Conservation (phyloP, 2,888 invertebrate genomes). For the Tanytarsus gracilentus region DNA sequence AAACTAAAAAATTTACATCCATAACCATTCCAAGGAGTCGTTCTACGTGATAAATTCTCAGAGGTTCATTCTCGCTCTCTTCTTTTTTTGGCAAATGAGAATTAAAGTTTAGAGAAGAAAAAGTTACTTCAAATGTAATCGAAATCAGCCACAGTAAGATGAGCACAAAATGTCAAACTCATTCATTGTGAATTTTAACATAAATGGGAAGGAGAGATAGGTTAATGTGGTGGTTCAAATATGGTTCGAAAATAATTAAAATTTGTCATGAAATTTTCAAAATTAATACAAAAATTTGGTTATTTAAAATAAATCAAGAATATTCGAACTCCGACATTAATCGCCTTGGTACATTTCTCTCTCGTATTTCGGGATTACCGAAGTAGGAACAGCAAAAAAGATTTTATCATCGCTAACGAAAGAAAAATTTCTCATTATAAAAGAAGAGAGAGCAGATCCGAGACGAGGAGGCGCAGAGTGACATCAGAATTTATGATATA, state of each 20-base stretch:
- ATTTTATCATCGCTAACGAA: too few relatives aligned
- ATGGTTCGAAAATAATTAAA: too few relatives aligned
- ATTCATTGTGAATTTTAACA: background rate
- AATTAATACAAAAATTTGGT: too few relatives aligned
- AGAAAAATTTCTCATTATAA: conserved; percentile 19
- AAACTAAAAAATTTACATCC: conserved; percentile 22
- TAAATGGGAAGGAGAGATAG: too few relatives aligned
- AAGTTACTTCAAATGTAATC: conserved; percentile 17
- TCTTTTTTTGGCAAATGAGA: background rate
- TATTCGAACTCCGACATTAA: too few relatives aligned
- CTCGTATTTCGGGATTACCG: too few relatives aligned
- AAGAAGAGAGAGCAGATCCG: background rate
- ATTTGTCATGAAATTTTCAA: too few relatives aligned
- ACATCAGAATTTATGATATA: conserved; percentile 24
- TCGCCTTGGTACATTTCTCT: too few relatives aligned
- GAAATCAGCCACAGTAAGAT: conserved; percentile 15
- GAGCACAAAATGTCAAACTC: conserved; percentile 14
- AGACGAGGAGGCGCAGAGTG: conserved; percentile 3
- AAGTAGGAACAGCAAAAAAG: too few relatives aligned
- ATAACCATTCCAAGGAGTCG: conserved; percentile 12
- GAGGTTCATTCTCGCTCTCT: background rate
- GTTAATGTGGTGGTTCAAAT: too few relatives aligned
- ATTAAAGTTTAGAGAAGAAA: conserved; percentile 20
- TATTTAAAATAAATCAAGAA: too few relatives aligned
- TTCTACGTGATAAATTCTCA: conserved; percentile 17